A percentile compares a stretch with the other conserved stretches of the same genome.
Evolutionary conservation across 2,113 vertebrate species (phyloP).

Genomic region (Callopanchax toddi): DNA sequence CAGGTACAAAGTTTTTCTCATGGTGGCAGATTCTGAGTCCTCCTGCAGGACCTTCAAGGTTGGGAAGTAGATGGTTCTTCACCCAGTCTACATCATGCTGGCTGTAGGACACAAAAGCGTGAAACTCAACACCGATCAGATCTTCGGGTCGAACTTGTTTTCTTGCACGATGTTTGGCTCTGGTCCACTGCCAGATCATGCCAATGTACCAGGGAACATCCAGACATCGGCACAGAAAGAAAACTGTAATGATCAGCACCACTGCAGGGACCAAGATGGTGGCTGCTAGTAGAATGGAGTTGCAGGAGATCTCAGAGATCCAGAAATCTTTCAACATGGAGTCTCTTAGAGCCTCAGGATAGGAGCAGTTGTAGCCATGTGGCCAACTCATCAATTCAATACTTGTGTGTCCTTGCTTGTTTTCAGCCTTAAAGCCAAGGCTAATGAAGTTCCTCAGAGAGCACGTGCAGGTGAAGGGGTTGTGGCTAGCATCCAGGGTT

Average conservation of each 20-base stretch:
- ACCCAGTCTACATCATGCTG: slow-evolving; percentile 85
- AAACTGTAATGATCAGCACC: slow-evolving; percentile 41
- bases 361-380: slow-evolving; percentile 79
- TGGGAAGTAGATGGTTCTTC: slow-evolving; percentile 81
- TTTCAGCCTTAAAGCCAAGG: slow-evolving; percentile 39
- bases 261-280: slow-evolving; percentile 75
- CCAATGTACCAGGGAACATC: slow-evolving; percentile 88
- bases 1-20: slow-evolving; percentile 86
- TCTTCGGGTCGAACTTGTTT: slow-evolving; percentile 45
- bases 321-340: slow-evolving; percentile 76
- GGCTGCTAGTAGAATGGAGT: slow-evolving; percentile 70
- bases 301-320: slow-evolving; percentile 81
- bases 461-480: slow-evolving; percentile 88
- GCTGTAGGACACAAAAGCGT: slow-evolving; percentile 92
- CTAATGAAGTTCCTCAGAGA: slow-evolving; percentile 80
- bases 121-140: slow-evolving; percentile 76
- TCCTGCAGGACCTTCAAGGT: slow-evolving; percentile 77
- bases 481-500: slow-evolving; percentile 77
- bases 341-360: slow-evolving; percentile 77
- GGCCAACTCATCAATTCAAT: slow-evolving; percentile 83
- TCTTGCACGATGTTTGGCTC: slow-evolving; percentile 79
- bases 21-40: slow-evolving; percentile 84
- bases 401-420: neutral
- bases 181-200: slow-evolving; percentile 90
- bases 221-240: slow-evolving; percentile 78